phyloP scores from a whole-genome alignment of 1,140 invertebrate species.

The Penaeus japonicus region DNA sequence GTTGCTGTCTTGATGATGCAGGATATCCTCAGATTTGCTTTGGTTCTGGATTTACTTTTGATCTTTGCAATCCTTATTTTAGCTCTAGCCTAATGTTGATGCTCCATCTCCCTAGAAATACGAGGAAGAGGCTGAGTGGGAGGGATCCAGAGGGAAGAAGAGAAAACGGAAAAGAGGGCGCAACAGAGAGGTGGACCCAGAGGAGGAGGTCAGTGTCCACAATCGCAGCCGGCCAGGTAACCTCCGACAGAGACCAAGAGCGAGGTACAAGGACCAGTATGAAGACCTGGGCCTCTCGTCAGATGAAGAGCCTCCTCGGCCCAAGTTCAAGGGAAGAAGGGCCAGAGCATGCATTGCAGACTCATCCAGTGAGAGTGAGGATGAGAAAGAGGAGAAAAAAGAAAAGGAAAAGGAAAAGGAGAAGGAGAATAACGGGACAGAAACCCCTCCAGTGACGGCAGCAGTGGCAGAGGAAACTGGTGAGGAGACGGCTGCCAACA shows the following conservation, averaged over 20 bases:
- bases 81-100: no score
- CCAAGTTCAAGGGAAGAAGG: constrained; percentile 20
- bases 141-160: constrained; percentile 45
- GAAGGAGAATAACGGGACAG: constrained; percentile 17
- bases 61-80: no score
- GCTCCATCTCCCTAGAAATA: constrained; percentile 18
- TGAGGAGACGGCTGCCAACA: not conserved
- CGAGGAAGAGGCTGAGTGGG: constrained; percentile 50
- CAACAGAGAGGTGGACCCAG: constrained; percentile 25
- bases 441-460: not conserved
- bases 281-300: constrained; percentile 38
- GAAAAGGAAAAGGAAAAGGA: not conserved
- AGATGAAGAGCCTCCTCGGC: constrained; percentile 34
- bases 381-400: constrained; percentile 21
- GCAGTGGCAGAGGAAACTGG: not conserved
- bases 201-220: constrained; percentile 30
- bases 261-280: constrained; percentile 42
- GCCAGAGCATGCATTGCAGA: not conserved
- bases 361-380: constrained; percentile 38
- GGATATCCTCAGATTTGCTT: no score
- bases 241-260: constrained; percentile 34
- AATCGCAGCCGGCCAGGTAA: constrained; percentile 34
- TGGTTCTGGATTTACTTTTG: no score
- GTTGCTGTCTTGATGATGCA: no score
- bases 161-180: constrained; percentile 27